phyloP scores from a whole-genome alignment of 2,797 vertebrate genomes.

The Leucoraja ocellata region DNA sequence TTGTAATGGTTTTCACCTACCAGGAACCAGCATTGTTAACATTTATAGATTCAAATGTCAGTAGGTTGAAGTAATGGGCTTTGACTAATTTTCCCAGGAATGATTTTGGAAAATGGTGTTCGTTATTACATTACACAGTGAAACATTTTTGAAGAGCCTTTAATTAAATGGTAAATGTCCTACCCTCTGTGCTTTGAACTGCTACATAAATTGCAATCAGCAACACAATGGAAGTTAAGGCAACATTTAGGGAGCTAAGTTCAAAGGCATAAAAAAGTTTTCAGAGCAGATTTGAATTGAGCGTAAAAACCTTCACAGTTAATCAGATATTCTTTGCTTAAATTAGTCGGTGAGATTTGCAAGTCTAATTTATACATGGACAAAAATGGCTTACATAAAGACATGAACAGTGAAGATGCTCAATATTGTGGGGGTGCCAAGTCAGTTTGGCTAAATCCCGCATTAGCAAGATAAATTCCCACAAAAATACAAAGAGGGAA shows the following conservation, averaged over 20 bases:
- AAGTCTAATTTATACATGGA: conserved; percentile 24
- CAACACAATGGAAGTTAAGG: not conserved
- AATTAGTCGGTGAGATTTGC: conserved; percentile 9
- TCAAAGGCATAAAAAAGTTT: conserved; percentile 9
- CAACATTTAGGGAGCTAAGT: not conserved
- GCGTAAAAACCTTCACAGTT: not conserved
- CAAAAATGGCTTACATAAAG: conserved; percentile 26
- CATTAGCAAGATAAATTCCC: not conserved
- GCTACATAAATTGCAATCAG: conserved; percentile 28
- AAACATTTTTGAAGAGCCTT: conserved; percentile 10
- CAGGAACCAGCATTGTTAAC: not conserved
- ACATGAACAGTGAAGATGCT: conserved; percentile 11
- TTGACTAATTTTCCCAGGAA: conserved; percentile 18
- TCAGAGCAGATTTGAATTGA: not conserved
- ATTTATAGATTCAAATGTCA: conserved; percentile 13
- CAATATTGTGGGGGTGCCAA: not conserved
- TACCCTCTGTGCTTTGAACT: not conserved
- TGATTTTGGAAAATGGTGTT: not conserved
- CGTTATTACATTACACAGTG: conserved; percentile 1
- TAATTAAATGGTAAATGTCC: conserved; percentile 28
- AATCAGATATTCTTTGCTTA: not conserved
- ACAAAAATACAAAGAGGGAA: not conserved
- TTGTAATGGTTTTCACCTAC: not conserved
- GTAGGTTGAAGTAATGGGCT: not conserved
- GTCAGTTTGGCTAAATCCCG: conserved; percentile 5